phyloP scores from a whole-genome alignment of 2,888 invertebrate genomes.

The Drosophila formosana region DNA sequence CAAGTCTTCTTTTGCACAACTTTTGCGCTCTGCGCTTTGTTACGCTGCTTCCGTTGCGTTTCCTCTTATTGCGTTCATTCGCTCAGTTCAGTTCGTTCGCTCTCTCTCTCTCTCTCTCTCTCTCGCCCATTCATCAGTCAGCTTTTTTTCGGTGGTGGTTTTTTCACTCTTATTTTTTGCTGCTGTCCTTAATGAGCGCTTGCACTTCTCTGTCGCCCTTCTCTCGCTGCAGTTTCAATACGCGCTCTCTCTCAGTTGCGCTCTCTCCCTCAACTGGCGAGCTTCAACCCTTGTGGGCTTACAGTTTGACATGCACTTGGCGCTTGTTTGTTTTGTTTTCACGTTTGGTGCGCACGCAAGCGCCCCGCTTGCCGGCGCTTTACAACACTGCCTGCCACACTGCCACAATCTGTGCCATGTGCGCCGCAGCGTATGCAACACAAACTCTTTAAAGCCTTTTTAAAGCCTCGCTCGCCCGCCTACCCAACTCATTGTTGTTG shows the following conservation, averaged over 20 bases:
- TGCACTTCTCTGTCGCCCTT: slow-evolving; percentile 2
- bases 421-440: slow-evolving; percentile 49
- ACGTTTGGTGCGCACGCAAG: slow-evolving; percentile 35
- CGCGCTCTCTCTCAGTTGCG: slow-evolving; percentile 22
- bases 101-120: slow-evolving; percentile 8
- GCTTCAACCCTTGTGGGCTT: slow-evolving; percentile 53
- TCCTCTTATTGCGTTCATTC: slow-evolving; percentile 10
- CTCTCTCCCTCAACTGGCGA: slow-evolving; percentile 28
- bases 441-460: slow-evolving; percentile 20
- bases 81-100: background rate
- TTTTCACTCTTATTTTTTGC: slow-evolving; percentile 47
- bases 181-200: slow-evolving; percentile 1
- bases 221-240: slow-evolving; percentile 38
- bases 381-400: slow-evolving; percentile 53
- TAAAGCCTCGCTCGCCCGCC: slow-evolving; percentile 10
- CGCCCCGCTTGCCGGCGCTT: slow-evolving; percentile 35
- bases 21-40: slow-evolving; percentile 63
- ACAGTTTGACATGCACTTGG: slow-evolving; percentile 56
- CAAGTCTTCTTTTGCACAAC: slow-evolving; percentile 80
- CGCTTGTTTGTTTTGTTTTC: slow-evolving; percentile 47
- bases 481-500: too few species aligned
- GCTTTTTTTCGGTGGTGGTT: slow-evolving; percentile 69
- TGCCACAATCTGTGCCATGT: slow-evolving; percentile 54
- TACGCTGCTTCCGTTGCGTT: slow-evolving; percentile 58
- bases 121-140: slow-evolving; percentile 49